Evolutionary conservation across 2,797 vertebrate genomes (phyloP), one percentile per base, ranked within the genome.

Genomic region (Nyctibius grandis): DNA sequence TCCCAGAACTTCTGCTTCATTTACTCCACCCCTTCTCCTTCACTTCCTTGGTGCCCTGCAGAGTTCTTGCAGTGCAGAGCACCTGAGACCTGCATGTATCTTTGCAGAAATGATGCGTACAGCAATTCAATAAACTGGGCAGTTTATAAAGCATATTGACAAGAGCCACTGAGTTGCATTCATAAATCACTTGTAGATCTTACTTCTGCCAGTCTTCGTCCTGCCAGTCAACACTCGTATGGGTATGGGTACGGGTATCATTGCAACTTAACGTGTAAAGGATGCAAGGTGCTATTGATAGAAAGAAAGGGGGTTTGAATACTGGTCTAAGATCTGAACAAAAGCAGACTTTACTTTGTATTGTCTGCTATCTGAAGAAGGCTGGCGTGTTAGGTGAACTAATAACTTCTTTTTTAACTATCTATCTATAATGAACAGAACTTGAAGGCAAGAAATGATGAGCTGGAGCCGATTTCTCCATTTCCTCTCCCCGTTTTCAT

Each of bases 91-190:
- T 26, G 25, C 0, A 0, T 65, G 75, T 72, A 40, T 60, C 64
- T 93, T 74, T 91, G 34, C 56, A 57, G 70, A 78, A 82, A 75
- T 34, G 53, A 75, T 61, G 36, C 0, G 0, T 69, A 21, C 17
- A 64, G 45, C 56, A 87, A 57, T 80, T 77, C 81, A 95, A 85
- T 80, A 91, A 91, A 85, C 33, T 38, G 45, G 61, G 51, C 36
- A 77, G 75, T 92, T 96, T 87, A 72, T 85, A 93, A 94, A 94
- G 69, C 73, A 31, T 47, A 84, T 57, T 83, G 89, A 76, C 81
- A 79, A 89, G 29, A 78, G 36, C 31, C 44, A 29, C 57, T 73
- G 93, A 81, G 92, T 56, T 88, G 57, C 38, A 21, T 80, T 50
- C 65, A 78, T 78, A 91, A 73, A 91, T 88, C 83, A 82, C 64